Evolutionary conservation across 2,888 invertebrate species (phyloP).

Genomic region (Harpagoxenus sublaevis): DNA sequence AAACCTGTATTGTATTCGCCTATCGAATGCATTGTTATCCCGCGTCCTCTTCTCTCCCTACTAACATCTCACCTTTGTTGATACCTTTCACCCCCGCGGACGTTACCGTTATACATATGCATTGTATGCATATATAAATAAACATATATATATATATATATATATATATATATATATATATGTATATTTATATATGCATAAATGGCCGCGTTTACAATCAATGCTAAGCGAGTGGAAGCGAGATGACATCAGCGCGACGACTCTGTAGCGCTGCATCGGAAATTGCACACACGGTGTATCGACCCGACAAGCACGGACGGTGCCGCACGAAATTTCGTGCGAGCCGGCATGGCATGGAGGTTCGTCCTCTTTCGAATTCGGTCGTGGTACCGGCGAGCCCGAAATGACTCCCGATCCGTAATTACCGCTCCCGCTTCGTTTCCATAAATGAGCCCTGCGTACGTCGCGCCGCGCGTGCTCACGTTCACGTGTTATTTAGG

Average conservation of each 20-base stretch:
- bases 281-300: slow-evolving; percentile 63
- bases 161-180: slow-evolving; percentile 54
- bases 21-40: slow-evolving; percentile 44
- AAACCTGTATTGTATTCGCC: slow-evolving; percentile 76
- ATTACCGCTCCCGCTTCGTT: slow-evolving; percentile 59
- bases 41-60: neutral
- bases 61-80: slow-evolving; percentile 4
- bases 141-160: slow-evolving; percentile 33
- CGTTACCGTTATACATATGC: slow-evolving; percentile 61
- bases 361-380: slow-evolving; percentile 62
- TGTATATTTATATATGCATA: slow-evolving; percentile 47
- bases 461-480: slow-evolving; percentile 12
- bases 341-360: slow-evolving; percentile 2
- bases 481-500: slow-evolving; percentile 53
- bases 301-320: slow-evolving; percentile 22
- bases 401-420: slow-evolving; percentile 61
- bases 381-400: slow-evolving; percentile 28
- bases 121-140: slow-evolving; percentile 38
- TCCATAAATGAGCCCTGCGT: slow-evolving; percentile 61
- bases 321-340: slow-evolving; percentile 52
- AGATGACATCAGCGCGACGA: slow-evolving; percentile 55
- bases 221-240: slow-evolving; percentile 37
- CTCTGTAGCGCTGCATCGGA: slow-evolving; percentile 62
- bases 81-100: neutral
- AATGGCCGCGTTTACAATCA: slow-evolving; percentile 73